phyloP scores from a whole-genome alignment of 2,888 invertebrate genomes.

The Hypselothyrea guttata region DNA sequence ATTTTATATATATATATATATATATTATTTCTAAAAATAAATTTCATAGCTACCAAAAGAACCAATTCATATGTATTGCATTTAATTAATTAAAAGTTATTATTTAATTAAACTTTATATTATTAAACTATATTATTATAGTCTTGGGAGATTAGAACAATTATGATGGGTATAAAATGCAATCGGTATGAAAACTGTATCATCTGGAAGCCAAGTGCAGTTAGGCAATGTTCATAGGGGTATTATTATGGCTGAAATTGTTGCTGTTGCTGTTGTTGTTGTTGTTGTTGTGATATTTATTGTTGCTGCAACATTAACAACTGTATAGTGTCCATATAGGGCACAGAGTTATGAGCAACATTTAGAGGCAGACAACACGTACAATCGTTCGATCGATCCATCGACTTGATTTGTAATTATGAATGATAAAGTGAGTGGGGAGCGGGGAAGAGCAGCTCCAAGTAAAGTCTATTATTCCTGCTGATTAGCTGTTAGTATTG shows the following conservation, averaged over 20 bases:
- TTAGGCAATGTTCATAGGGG: slow-evolving; percentile 15
- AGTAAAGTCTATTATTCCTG: slow-evolving; percentile 15
- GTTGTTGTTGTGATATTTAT: slow-evolving; percentile 1
- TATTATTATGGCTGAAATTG: neutral
- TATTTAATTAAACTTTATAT: no score
- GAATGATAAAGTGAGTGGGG: slow-evolving; percentile 8
- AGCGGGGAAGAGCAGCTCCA: no score
- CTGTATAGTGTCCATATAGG: slow-evolving; percentile 48
- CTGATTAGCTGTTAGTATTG: slow-evolving; percentile 76
- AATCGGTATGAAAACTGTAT: slow-evolving; percentile 15
- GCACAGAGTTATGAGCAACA: slow-evolving; percentile 48
- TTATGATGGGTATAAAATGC: slow-evolving; percentile 18
- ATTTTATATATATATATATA: no score
- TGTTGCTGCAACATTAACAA: slow-evolving; percentile 32
- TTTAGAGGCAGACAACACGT: slow-evolving; percentile 8
- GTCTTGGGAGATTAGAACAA: slow-evolving; percentile 31
- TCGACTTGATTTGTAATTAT: neutral
- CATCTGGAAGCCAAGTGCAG: slow-evolving; percentile 30
- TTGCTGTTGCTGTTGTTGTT: slow-evolving; percentile 7
- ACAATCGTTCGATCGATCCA: neutral
- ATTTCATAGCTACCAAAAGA: no score
- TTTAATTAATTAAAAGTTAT: no score
- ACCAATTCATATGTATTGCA: no score
- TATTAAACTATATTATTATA: no score
- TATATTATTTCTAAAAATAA: no score